Percentiles rank a stretch among this genome's conserved stretches.
phyloP scores from a whole-genome alignment of 2,888 invertebrate species.

The Biston stratarius region DNA sequence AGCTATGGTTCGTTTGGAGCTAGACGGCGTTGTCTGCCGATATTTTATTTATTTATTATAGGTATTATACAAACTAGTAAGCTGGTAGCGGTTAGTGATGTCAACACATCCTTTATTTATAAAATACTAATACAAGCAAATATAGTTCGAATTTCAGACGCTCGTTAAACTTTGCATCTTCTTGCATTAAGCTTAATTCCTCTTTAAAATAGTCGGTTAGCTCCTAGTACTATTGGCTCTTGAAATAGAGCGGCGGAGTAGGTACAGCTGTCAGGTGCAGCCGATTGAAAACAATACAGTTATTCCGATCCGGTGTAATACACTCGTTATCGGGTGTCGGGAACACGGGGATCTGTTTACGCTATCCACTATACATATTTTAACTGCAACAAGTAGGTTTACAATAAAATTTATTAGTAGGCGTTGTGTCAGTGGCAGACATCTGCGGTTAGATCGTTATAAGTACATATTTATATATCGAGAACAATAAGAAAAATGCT shows the following conservation, averaged over 20 bases:
- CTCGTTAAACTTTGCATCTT: neutral
- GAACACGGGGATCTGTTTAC: constrained; percentile 68
- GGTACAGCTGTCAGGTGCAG: constrained; percentile 61
- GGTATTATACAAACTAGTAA: too few species aligned
- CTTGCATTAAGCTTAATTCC: neutral
- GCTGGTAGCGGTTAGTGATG: too few species aligned
- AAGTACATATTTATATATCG: too few species aligned
- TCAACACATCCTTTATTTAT: too few species aligned
- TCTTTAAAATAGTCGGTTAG: neutral
- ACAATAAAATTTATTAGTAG: constrained; percentile 16
- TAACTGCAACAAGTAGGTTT: constrained; percentile 42
- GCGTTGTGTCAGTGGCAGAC: constrained; percentile 4
- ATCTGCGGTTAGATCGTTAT: neutral
- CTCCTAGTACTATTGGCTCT: constrained; percentile 20
- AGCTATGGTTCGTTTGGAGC: too few species aligned
- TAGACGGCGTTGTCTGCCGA: too few species aligned
- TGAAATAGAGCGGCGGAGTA: constrained; percentile 26
- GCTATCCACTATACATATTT: constrained; percentile 44
- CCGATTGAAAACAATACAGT: constrained; percentile 70
- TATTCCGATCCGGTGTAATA: constrained; percentile 71
- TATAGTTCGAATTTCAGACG: neutral
- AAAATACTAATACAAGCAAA: too few species aligned
- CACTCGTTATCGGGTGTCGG: constrained; percentile 76
- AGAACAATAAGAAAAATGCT: too few species aligned
- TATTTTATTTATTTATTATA: too few species aligned